Base-by-base conservation (phyloP, 1,140 invertebrate species). In the Charaxes varanes region DNA sequence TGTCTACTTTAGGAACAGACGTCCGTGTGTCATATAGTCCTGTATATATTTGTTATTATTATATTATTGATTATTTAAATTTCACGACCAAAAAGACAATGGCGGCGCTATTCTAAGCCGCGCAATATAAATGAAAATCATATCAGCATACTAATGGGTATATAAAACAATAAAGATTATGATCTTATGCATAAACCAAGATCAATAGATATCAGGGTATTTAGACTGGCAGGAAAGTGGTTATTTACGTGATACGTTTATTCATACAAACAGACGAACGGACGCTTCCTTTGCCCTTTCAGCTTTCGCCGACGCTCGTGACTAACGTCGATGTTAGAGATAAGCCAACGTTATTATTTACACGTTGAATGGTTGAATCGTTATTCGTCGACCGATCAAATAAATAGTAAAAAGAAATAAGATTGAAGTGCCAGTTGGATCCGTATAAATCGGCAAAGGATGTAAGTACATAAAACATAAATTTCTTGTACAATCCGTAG, bases 271-370 rank as follows among this genome's bases (percentile, higher is more conserved):
- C 56, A 60, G 62, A 66, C 60, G 64, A 64, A 67, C 59, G 54
- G 36, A 47, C 62, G 50, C 53, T 65, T 61, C 59, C 55, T 57
- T 36, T 53, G 53, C 52, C 54, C 62, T 70, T 70, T 78, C 37
- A 62, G 61, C 53, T 41, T n/a, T 53, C 38, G 62, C 77, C 71
- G 76, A 55, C 60, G 55, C 54, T 71, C 76, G 69, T 73, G 73
- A 79, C 67, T 62, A 57, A 65, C 59, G 53, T 52, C 51, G 74
- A 76, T 76, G 61, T 51, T 53, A 31, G 27, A 65, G 73, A 81
- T 78, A 78, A 71, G 50, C 41, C 41, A 53, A 56, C 58, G 43
- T 59, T 68, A 65, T 68, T 76, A 67, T 74, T 78, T 71, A 69
- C 63, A 62, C 52, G 49, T 51, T 49, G 51, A 64, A 62, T 72